Base-by-base conservation (phyloP, 2,888 invertebrate genomes). In the Melieria crassipennis region DNA sequence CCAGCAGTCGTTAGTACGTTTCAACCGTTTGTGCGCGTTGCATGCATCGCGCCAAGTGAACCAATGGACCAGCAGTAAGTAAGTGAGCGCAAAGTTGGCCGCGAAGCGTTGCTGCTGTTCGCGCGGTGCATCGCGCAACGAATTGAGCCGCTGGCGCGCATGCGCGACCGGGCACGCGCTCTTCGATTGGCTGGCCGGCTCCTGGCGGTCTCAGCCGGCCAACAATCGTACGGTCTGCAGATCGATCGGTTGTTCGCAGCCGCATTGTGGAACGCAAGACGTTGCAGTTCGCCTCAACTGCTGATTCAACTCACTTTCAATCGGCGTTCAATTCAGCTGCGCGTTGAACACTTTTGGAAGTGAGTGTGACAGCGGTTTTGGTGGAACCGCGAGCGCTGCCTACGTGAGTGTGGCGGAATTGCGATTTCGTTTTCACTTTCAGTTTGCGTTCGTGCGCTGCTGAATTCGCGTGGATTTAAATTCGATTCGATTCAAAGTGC, bases 391-490 rank as follows among this genome's bases (percentile, higher is more conserved):
- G 43, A 13, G 43, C 13, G 43, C 13, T 56, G 62, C 45, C n/a
- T 30, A 47, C 50, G 57, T 10, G 61, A 10, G 57, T 65, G 47
- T 65, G 65, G 69, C 55, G 62, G 65, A 64, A 57, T 57, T 69
- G 65, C 57, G 58, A 65, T 63, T 52, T 69, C 56, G 69, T 62
- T 83, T 83, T 84, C 82, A 81, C 83, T 84, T 83, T 83, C 83
- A 83, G 85, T 83, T 84, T 79, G 79, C 78, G 79, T 78, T 79
- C 78, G 80, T 79, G 81, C 79, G 82, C 78, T 79, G 81, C 82
- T 83, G 83, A 82, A 80, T 81, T 80, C 82, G 83, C 80, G 78
- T 78, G 83, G 52, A 7, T 11, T 52, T 52, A 7, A 9, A 52
- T n/a, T n/a, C 13, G 30, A 30, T 30, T 30, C 30, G 30, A 30